phyloP scores from a whole-genome alignment of 2,113 vertebrate species.

The Cygnus atratus region DNA sequence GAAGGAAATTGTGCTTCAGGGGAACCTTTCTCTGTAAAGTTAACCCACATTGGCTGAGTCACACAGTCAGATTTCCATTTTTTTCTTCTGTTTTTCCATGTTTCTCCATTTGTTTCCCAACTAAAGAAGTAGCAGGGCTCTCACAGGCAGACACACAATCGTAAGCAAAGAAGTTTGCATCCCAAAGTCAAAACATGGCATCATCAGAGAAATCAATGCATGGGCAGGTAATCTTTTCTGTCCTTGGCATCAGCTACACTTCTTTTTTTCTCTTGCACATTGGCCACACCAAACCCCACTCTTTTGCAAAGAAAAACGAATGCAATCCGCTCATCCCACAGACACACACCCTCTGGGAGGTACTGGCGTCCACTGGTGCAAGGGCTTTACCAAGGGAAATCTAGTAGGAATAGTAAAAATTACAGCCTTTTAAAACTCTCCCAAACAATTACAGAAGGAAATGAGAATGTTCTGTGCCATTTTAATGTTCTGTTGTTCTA shows the following conservation, averaged over 20 bases:
- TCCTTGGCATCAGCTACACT: neutral
- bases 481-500: neutral
- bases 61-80: neutral
- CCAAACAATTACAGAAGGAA: constrained; percentile 15
- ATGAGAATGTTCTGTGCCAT: neutral
- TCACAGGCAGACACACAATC: neutral
- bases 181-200: neutral
- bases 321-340: neutral
- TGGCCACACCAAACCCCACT: neutral
- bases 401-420: neutral
- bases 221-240: neutral
- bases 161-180: neutral
- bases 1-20: neutral
- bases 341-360: neutral
- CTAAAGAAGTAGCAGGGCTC: neutral
- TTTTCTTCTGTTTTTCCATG: neutral
- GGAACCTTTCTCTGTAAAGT: neutral
- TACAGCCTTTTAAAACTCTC: neutral
- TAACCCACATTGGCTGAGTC: neutral
- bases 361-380: neutral
- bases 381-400: neutral
- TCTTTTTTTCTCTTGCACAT: neutral
- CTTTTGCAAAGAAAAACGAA: neutral
- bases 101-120: neutral
- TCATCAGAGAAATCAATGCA: neutral